A percentile compares a stretch with the other conserved stretches of the same genome.
Conservation (phyloP, 2,797 vertebrate genomes). For the Mormyrops attenuatus region DNA sequence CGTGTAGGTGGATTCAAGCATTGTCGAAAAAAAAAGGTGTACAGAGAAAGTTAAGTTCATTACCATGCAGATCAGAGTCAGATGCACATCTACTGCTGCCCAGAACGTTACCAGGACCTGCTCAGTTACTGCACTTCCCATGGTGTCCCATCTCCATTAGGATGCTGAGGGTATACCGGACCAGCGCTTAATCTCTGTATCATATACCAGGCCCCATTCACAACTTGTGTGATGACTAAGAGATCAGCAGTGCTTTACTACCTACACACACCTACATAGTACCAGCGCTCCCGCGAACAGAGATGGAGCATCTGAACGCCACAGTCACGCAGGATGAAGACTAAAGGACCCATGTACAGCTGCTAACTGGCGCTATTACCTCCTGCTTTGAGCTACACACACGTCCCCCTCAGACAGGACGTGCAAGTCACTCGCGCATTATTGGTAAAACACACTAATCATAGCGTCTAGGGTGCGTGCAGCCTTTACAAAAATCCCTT, state of each 20-base stretch:
- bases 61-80: not conserved
- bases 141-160: not conserved
- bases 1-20: constrained; percentile 12
- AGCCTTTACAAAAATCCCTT: not conserved
- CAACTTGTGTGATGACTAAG: not conserved
- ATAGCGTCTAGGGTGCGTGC: not conserved
- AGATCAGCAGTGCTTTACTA: not conserved
- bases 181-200: not conserved
- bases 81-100: not conserved
- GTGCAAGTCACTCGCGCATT: not conserved
- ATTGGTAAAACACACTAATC: not conserved
- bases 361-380: not conserved
- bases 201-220: not conserved
- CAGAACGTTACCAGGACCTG: not conserved
- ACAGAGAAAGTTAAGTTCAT: not conserved
- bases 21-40: not conserved
- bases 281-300: not conserved
- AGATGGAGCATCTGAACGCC: not conserved
- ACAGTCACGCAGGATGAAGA: not conserved
- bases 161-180: not conserved
- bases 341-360: not conserved
- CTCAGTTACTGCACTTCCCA: not conserved
- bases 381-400: not conserved
- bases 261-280: not conserved
- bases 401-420: not conserved